Evolutionary conservation across 37 sponge, comb jelly and placozoan genomes (phyloP).

Genomic region (Corticium candelabrum): DNA sequence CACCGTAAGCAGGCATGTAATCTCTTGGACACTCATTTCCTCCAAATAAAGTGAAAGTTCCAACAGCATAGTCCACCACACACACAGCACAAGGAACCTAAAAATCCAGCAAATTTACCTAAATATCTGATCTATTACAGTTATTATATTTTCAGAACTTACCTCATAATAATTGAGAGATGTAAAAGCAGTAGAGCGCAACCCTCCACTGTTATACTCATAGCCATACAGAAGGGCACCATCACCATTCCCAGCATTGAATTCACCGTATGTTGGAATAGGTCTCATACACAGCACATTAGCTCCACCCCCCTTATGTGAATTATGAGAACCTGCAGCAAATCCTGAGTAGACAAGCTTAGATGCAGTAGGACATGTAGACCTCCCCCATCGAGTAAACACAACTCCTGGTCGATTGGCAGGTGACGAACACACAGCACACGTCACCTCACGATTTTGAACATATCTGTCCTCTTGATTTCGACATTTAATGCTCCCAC

Average conservation of each 20-base stretch:
- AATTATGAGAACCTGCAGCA: neutral
- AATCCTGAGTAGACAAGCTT: neutral
- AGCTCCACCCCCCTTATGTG: neutral
- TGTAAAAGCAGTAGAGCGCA: neutral
- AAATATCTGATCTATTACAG: neutral
- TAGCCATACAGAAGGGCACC: slow-evolving; percentile 1
- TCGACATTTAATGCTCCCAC: neutral
- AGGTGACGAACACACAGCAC: neutral
- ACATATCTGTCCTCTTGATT: neutral
- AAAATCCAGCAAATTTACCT: too few species aligned
- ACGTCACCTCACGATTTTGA: neutral
- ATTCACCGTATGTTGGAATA: neutral
- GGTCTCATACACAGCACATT: neutral
- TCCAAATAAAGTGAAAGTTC: neutral
- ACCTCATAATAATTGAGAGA: neutral
- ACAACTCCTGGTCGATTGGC: neutral
- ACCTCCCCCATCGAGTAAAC: neutral
- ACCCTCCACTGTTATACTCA: neutral
- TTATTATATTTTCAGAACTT: neutral
- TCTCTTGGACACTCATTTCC: neutral
- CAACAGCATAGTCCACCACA: neutral
- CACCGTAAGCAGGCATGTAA: neutral
- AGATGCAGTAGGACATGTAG: neutral
- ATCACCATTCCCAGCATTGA: neutral
- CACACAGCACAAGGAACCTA: neutral